Base-by-base conservation (phyloP, 2,888 invertebrate genomes). In the Sminthurides aquaticus region DNA sequence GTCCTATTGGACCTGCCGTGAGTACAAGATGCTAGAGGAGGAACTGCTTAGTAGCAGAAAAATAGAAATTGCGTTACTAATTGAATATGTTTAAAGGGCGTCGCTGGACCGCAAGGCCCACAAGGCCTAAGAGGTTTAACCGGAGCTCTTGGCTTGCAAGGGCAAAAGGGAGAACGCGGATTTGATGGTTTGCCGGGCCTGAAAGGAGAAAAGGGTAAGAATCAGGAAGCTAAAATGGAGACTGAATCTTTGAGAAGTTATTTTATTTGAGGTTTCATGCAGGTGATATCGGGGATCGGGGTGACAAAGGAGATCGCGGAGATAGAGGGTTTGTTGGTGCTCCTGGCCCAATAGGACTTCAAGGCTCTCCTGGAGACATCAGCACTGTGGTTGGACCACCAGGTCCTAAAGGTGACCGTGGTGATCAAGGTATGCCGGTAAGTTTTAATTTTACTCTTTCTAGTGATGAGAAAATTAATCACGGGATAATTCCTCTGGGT, bases 371-470 rank as follows among this genome's bases (percentile, higher is more conserved):
- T 20, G 76, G 74, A 22, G 72, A 71, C 65, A 54, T 69, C 64
- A 29, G 71, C 60, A 78, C 80, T 52, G 76, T 74, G 58, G 75
- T 78, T 69, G 81, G 81, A 64, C 74, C 76, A 22, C 79, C 80
- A 2, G 86, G 84, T 48, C 70, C 77, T 5, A 78, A 78, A 74
- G 84, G 83, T 62, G 79, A 80, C 67, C 66, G 71, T 18, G 74
- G 73, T 28, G 73, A 71, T 29, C 67, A 66, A 24, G 74, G 74
- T 26, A 54, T 72, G 24, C 72, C 72, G 3, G 72, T 71, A 67
- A 60, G 64, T 25, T 18, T 29, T n/a, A 49, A 34, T 8, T 43
- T 60, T 20, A 29, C 57, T 28, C 5, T 55, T 52, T 15, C 18
- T 43, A 49, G 18, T 5, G 27, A 28, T 26, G 26, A 22, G 26